These are phyloP conservation scores for Datnioides undecimradiatus DNA, from an alignment of 2,113 vertebrate species.

Conservation along the genomic window DNA sequence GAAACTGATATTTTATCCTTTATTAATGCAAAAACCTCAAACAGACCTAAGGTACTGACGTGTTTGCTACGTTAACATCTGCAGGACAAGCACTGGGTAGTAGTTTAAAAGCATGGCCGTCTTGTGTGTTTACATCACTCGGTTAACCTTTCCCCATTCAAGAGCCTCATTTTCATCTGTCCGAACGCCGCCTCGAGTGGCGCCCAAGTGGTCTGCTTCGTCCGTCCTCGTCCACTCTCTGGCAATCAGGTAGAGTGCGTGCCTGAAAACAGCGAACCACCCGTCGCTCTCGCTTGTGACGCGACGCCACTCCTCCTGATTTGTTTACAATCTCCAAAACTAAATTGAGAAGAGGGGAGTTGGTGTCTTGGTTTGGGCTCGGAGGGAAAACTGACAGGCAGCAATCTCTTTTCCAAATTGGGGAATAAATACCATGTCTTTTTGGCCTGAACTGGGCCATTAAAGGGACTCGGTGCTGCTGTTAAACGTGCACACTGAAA, in stretches of 20 bases:
- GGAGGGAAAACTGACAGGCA: not conserved
- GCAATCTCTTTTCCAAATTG: not conserved
- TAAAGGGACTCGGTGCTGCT: slow-evolving; percentile 5
- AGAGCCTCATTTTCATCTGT: slow-evolving; percentile 60
- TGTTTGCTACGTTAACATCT: not conserved
- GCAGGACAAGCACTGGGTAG: not conserved
- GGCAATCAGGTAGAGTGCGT: slow-evolving; percentile 70
- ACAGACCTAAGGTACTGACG: too few species aligned
- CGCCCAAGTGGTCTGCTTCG: slow-evolving; percentile 39
- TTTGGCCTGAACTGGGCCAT: slow-evolving; percentile 32
- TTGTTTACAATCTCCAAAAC: slow-evolving; percentile 58
- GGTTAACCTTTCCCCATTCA: slow-evolving; percentile 50
- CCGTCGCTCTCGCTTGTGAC: slow-evolving; percentile 46
- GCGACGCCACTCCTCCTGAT: slow-evolving; percentile 46
- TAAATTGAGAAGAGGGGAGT: slow-evolving; percentile 23
- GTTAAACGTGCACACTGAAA: slow-evolving; percentile 28
- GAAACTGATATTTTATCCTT: too few species aligned
- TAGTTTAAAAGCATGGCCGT: not conserved
- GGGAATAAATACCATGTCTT: not conserved
- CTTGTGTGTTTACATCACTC: slow-evolving; percentile 48
- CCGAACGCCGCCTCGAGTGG: slow-evolving; percentile 61
- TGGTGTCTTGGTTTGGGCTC: not conserved
- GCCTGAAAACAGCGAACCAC: slow-evolving; percentile 40
- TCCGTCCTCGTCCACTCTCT: slow-evolving; percentile 36
- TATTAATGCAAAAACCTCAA: not conserved